These are phyloP conservation scores for Ametastegia equiseti DNA, from an alignment of 2,888 invertebrate species.

Conservation along the genomic window DNA sequence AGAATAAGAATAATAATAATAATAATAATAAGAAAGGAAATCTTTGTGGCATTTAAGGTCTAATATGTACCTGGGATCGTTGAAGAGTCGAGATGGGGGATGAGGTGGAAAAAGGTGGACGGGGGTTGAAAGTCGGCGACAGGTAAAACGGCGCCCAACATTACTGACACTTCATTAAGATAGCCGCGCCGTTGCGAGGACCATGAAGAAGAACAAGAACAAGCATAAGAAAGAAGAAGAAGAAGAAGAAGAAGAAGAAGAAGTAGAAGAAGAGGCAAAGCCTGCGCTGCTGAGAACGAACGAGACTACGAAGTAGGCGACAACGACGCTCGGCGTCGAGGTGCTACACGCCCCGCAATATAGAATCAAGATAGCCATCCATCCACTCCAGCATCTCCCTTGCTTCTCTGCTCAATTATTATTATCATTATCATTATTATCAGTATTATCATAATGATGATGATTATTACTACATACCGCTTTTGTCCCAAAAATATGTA, in stretches of 20 bases:
- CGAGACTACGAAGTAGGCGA: too few species aligned
- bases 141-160: constrained; percentile 51
- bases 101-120: constrained; percentile 6
- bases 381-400: too few species aligned
- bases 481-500: too few species aligned
- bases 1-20: too few species aligned
- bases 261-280: background rate
- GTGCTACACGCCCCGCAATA: constrained; percentile 13
- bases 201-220: background rate
- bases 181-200: constrained; percentile 52
- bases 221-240: background rate
- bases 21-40: background rate
- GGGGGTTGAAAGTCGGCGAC: constrained; percentile 41
- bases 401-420: too few species aligned
- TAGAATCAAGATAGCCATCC: constrained; percentile 52
- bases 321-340: constrained; percentile 10
- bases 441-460: too few species aligned
- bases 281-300: too few species aligned
- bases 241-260: background rate
- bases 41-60: constrained; percentile 21
- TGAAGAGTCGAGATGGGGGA: background rate
- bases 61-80: constrained; percentile 4
- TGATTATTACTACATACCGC: too few species aligned
- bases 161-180: constrained; percentile 65
- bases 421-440: too few species aligned